Base-by-base conservation (phyloP, 2,797 vertebrate species). In the Sylvilagus floridanus region DNA sequence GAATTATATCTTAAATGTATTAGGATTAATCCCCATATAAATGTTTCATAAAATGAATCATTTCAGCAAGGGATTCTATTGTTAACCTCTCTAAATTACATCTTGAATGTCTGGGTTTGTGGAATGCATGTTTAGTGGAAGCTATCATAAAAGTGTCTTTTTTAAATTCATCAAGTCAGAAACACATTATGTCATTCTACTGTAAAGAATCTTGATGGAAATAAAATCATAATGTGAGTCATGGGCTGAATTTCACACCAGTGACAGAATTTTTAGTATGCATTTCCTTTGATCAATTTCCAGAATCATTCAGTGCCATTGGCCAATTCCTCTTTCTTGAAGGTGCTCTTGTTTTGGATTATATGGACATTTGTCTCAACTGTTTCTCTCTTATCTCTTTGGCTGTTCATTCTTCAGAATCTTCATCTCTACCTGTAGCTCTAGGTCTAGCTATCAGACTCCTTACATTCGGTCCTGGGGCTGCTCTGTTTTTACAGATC, bases 21-120 rank as follows among this genome's bases (percentile, higher is more conserved):
- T 54, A 52, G 19, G 71, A 79, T 42, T 65, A 78, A 76, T 89
- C 9, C 6, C 6, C 26, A 52, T 52, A 78, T 77, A 81, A 95
- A 88, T 68, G 60, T 92, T 82, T 69, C n/a, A 26, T 88, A 79
- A 79, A 12, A 68, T n/a, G 60, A 88, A 92, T 73, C 42, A 22
- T 68, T 89, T 66, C 30, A 82, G 79, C 75, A 92, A 68, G 65
- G 52, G 86, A 94, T 84, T 77, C 22, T 86, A 78, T 75, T 76
- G 90, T 92, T 68, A 96, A 83, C 19, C 28, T 83, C 62, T 93
- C 28, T 86, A 89, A 84, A 79, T 92, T 91, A 42, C 73, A 90
- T 77, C 94, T 88, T 87, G 30, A 86, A 14, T 28, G 2, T 90
- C n/a, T 69, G 24, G 14, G 47, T 94, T 95, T 95, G 32, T 68